A percentile compares a stretch with the other conserved stretches of the same genome.
phyloP scores from a whole-genome alignment of 1,140 invertebrate genomes.

The Caenorhabditis brenneri region DNA sequence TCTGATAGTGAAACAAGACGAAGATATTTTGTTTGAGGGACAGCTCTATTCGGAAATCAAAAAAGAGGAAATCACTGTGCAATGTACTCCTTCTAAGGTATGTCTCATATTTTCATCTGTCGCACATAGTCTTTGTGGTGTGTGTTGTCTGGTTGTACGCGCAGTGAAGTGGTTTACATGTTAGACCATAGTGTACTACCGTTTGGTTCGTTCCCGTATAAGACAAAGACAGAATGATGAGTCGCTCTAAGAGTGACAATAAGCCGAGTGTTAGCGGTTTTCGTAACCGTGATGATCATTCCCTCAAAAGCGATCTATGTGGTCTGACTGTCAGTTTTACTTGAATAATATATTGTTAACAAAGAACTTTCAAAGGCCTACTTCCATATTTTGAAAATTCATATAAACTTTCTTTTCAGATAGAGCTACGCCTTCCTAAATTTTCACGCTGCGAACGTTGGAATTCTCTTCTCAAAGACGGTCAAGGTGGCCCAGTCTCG shows the following conservation, averaged over 20 bases:
- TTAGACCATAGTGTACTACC: background rate
- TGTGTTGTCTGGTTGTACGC: background rate
- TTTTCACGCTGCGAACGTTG: background rate
- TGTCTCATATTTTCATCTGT: background rate
- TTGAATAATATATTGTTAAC: too few relatives aligned
- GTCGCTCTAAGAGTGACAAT: constrained; percentile 37
- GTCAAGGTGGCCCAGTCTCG: background rate
- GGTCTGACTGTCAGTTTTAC: constrained; percentile 7
- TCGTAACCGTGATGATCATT: constrained; percentile 6
- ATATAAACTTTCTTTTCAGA: constrained; percentile 27
- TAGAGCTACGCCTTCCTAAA: constrained; percentile 46
- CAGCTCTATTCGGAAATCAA: background rate
- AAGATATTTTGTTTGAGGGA: constrained; percentile 45
- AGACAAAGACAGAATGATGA: constrained; percentile 39
- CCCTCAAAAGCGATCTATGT: constrained; percentile 29
- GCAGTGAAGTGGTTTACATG: background rate
- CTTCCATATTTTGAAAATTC: too few relatives aligned
- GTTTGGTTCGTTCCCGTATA: background rate
- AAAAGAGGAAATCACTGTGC: constrained; percentile 34
- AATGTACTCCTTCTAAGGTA: constrained; percentile 48
- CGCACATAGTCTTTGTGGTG: background rate
- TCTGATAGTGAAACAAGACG: constrained; percentile 21
- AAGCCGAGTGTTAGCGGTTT: constrained; percentile 36
- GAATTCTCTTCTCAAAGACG: background rate
- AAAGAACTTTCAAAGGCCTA: too few relatives aligned